Conservation (phyloP, 2,113 vertebrate genomes). For the Prolemur simus region DNA sequence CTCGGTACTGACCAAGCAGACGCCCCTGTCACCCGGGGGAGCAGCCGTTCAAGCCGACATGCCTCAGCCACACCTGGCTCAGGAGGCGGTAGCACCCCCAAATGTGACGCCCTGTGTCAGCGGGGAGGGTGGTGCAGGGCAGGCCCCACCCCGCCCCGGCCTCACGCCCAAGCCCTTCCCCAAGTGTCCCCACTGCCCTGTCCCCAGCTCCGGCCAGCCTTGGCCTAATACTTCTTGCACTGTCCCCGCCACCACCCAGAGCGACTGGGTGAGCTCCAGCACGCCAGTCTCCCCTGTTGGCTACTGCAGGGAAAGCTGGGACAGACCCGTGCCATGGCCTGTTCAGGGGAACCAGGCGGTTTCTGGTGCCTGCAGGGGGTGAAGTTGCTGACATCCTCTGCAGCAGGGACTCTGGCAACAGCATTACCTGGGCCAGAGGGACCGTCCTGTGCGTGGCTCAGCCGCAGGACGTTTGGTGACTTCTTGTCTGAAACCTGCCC, state of each 20-base stretch:
- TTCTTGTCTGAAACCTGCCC: not conserved
- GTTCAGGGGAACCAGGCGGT: not conserved
- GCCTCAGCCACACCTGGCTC: not conserved
- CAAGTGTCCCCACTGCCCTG: not conserved
- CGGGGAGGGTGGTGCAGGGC: not conserved
- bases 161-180: not conserved
- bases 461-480: not conserved
- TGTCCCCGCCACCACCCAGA: too few relatives aligned
- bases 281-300: not conserved
- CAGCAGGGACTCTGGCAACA: not conserved
- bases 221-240: not conserved
- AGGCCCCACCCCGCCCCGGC: not conserved
- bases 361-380: not conserved
- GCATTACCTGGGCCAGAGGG: not conserved
- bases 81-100: not conserved
- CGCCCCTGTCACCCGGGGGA: not conserved
- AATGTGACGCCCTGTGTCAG: not conserved
- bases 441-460: not conserved
- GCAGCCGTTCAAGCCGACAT: not conserved
- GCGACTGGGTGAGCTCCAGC: too few relatives aligned
- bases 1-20: not conserved
- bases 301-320: not conserved
- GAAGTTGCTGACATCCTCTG: accelerated
- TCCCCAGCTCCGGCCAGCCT: not conserved
- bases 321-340: not conserved